Evolutionary conservation across 2,888 invertebrate genomes (phyloP).

Genomic region (Agrochola litura): DNA sequence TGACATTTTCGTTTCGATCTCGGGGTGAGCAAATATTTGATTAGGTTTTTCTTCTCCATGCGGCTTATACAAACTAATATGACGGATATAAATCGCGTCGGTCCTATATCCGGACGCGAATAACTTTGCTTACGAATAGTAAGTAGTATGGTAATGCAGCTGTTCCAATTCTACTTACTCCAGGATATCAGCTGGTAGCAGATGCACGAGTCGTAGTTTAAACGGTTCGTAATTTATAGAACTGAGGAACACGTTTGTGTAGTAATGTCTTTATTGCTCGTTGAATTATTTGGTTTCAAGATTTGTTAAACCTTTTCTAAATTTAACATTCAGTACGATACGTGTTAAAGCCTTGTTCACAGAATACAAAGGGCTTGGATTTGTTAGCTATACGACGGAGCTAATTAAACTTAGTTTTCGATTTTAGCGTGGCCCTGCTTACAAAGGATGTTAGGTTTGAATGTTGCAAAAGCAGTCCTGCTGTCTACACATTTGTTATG

Average conservation of each 20-base stretch:
- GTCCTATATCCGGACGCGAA: conserved; percentile 16
- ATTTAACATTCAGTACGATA: background rate
- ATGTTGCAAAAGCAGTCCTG: background rate
- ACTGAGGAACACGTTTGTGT: conserved; percentile 16
- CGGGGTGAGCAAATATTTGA: conserved; percentile 55
- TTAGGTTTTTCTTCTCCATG: conserved; percentile 50
- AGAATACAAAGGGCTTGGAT: background rate
- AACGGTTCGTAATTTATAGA: conserved; percentile 29
- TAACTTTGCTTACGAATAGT: conserved; percentile 41
- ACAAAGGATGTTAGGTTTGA: background rate
- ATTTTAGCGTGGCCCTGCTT: background rate
- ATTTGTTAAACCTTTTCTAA: background rate
- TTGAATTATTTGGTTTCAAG: background rate
- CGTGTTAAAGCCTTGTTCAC: background rate
- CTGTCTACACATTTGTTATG: no score
- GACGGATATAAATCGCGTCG: conserved; percentile 46
- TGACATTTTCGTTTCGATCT: conserved; percentile 49
- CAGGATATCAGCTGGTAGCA: conserved; percentile 28
- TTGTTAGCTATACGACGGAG: background rate
- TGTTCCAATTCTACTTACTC: conserved; percentile 39
- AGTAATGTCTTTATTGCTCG: conserved; percentile 12
- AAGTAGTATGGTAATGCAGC: conserved; percentile 37
- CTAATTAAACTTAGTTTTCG: background rate
- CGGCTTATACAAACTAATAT: conserved; percentile 59
- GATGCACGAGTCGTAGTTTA: conserved; percentile 31